phyloP scores from a whole-genome alignment of 2,888 invertebrate genomes.

The Apomyelois bistriatella region DNA sequence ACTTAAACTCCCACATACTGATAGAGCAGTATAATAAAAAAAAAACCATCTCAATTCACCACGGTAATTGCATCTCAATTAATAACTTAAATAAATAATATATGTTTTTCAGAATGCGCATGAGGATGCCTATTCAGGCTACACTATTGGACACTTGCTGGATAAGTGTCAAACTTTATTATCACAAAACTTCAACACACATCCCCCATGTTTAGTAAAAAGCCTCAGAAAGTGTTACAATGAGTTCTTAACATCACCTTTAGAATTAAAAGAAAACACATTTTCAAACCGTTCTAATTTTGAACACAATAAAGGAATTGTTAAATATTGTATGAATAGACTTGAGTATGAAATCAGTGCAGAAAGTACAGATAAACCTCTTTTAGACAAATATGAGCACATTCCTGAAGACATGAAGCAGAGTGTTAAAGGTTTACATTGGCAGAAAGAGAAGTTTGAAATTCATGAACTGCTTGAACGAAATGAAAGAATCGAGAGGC shows the following conservation, averaged over 20 bases:
- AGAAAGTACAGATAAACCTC: constrained; percentile 50
- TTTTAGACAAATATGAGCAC: constrained; percentile 51
- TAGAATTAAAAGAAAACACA: constrained; percentile 51
- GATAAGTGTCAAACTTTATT: constrained; percentile 58
- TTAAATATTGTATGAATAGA: constrained; percentile 64
- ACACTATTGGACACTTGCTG: constrained; percentile 44
- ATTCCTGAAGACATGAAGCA: constrained; percentile 57
- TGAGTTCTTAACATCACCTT: constrained; percentile 54
- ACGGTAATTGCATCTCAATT: too few species aligned
- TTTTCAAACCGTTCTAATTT: constrained; percentile 55
- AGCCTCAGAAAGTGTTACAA: constrained; percentile 52
- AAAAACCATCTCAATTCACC: too few species aligned
- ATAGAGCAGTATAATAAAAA: too few species aligned
- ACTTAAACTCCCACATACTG: too few species aligned
- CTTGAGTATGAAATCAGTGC: constrained; percentile 56
- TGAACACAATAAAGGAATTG: constrained; percentile 51
- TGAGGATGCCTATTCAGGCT: constrained; percentile 47
- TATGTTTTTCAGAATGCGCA: constrained; percentile 61
- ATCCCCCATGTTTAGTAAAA: constrained; percentile 57
- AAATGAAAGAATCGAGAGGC: constrained; percentile 65
- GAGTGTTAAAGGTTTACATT: constrained; percentile 55
- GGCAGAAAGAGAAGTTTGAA: constrained; percentile 65
- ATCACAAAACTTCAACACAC: constrained; percentile 52
- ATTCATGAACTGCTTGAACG: constrained; percentile 58
- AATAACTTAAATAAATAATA: too few species aligned